These are phyloP conservation scores for Xylota sylvarum DNA, from an alignment of 2,888 invertebrate genomes.

Conservation along the genomic window DNA sequence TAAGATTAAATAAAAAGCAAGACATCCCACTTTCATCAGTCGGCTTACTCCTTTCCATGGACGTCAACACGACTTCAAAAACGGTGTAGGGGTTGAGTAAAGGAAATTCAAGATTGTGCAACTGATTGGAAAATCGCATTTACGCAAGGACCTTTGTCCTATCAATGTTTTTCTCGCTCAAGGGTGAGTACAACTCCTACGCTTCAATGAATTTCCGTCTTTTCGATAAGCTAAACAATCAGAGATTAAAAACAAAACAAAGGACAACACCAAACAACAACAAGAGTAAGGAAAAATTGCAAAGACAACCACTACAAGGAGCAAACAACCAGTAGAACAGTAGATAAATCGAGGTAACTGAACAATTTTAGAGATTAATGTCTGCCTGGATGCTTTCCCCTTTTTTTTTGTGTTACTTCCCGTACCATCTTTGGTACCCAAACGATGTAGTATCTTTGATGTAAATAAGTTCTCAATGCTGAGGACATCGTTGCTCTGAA, in stretches of 20 bases:
- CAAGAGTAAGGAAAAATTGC: not conserved
- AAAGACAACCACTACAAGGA: conserved; percentile 1
- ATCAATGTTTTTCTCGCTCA: conserved; percentile 8
- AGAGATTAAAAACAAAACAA: conserved; percentile 41
- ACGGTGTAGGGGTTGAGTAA: not conserved
- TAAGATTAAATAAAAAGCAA: conserved; percentile 29
- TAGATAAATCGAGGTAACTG: conserved; percentile 12
- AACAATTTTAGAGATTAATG: conserved; percentile 48
- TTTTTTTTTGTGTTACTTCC: conserved; percentile 1
- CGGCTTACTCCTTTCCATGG: conserved; percentile 1
- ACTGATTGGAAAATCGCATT: conserved; percentile 72
- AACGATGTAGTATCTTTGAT: conserved; percentile 20
- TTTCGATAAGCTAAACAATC: conserved; percentile 44
- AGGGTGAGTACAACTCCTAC: not conserved
- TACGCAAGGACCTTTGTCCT: conserved; percentile 56
- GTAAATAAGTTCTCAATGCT: conserved; percentile 43
- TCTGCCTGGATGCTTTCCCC: conserved; percentile 16
- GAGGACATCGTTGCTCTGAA: conserved; percentile 39
- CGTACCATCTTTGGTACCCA: not conserved
- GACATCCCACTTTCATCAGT: conserved; percentile 4
- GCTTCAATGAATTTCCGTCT: conserved; percentile 43
- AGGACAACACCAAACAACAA: not conserved
- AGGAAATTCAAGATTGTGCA: conserved; percentile 55
- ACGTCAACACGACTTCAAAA: not conserved
- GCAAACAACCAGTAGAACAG: conserved; percentile 5